These are phyloP conservation scores for Vidua macroura DNA, from an alignment of 2,113 vertebrate species.

Conservation along the genomic window DNA sequence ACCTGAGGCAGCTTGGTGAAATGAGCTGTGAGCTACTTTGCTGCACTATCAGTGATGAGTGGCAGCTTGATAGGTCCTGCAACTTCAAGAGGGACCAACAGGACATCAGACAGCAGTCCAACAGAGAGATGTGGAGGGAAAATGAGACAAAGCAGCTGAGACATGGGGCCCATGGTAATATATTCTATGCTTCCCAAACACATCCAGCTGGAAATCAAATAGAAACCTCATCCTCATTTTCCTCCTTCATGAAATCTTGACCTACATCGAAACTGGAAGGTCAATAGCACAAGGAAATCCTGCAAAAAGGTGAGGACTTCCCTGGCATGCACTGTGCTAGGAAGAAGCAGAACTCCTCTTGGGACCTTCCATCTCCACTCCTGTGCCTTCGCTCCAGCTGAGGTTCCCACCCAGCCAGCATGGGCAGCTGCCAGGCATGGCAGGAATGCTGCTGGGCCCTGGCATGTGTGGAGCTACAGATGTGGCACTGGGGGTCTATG, in stretches of 20 bases:
- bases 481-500: not conserved
- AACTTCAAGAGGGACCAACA: not conserved
- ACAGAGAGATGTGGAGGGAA: not conserved
- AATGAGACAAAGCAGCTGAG: not conserved
- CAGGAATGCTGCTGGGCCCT: not conserved
- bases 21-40: not conserved
- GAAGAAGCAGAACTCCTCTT: not conserved
- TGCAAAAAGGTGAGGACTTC: not conserved
- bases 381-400: not conserved
- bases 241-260: not conserved
- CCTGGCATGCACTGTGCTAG: rapidly evolving
- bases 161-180: not conserved
- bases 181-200: not conserved
- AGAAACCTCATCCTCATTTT: not conserved
- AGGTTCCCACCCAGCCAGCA: not conserved
- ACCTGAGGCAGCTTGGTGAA: not conserved
- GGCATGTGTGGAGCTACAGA: rapidly evolving
- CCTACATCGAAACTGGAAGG: rapidly evolving
- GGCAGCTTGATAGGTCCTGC: not conserved
- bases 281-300: not conserved
- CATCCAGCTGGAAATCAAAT: not conserved
- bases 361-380: not conserved
- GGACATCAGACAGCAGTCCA: not conserved
- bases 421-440: not conserved
- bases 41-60: not conserved